Conservation (phyloP, 2,113 vertebrate species). For the Arenaria interpres region DNA sequence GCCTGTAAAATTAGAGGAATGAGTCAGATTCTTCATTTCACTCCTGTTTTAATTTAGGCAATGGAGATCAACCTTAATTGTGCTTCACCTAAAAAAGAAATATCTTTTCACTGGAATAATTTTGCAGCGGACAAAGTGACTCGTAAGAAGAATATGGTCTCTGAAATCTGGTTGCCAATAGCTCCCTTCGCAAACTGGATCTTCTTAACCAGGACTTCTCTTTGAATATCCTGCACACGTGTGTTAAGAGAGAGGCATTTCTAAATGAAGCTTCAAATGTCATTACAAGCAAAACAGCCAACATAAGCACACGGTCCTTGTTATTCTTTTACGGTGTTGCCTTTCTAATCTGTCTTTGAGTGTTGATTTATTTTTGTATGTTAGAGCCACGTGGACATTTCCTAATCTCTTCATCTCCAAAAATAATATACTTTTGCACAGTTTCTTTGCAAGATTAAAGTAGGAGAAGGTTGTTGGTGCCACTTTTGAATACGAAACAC, state of each 20-base stretch:
- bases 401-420: neutral
- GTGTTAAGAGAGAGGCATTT: neutral
- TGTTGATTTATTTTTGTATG: neutral
- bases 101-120: conserved; percentile 72
- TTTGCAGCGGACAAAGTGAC: conserved; percentile 64
- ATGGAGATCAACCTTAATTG: conserved; percentile 72
- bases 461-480: neutral
- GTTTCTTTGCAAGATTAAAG: neutral
- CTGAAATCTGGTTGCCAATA: conserved; percentile 49
- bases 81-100: conserved; percentile 45
- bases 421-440: neutral
- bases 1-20: conserved; percentile 81
- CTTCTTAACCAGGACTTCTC: neutral
- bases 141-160: conserved; percentile 61
- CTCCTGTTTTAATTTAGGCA: conserved; percentile 73
- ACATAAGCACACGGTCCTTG: neutral
- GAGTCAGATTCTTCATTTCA: conserved; percentile 80
- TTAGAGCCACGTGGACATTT: neutral
- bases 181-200: conserved; percentile 1
- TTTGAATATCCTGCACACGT: neutral
- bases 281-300: neutral
- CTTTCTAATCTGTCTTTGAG: neutral
- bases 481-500: neutral
- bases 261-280: neutral
- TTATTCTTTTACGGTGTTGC: neutral